phyloP scores from a whole-genome alignment of 2,888 invertebrate species.

The Drosophila neotestacea region DNA sequence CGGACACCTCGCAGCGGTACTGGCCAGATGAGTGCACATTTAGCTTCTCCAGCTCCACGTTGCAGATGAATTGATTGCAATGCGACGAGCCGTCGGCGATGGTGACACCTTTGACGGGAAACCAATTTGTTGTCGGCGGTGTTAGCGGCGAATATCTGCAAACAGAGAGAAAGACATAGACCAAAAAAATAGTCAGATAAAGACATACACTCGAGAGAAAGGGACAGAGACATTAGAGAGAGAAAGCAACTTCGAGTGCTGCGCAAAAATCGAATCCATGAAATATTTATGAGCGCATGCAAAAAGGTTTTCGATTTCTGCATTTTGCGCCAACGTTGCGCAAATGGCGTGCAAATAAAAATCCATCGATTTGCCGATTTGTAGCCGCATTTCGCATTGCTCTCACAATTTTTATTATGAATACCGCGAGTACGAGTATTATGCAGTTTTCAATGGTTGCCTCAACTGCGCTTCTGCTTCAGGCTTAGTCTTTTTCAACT shows the following conservation, averaged over 20 bases:
- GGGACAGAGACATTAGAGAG: background rate
- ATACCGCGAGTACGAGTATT: slow-evolving; percentile 34
- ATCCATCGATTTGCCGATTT: slow-evolving; percentile 67
- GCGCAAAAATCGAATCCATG: slow-evolving; percentile 74
- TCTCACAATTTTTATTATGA: slow-evolving; percentile 35
- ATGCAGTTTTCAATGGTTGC: slow-evolving; percentile 46
- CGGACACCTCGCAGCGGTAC: slow-evolving; percentile 88
- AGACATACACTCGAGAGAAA: background rate
- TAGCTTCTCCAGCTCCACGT: slow-evolving; percentile 84
- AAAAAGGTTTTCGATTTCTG: slow-evolving; percentile 60
- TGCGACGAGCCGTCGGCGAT: slow-evolving; percentile 84
- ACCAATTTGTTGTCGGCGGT: slow-evolving; percentile 84
- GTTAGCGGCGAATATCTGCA: slow-evolving; percentile 85
- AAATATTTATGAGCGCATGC: slow-evolving; percentile 78
- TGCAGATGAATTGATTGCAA: slow-evolving; percentile 85
- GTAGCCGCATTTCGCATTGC: slow-evolving; percentile 41
- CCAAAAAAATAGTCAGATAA: slow-evolving; percentile 7
- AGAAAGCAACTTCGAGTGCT: slow-evolving; percentile 53
- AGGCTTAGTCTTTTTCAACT: slow-evolving; percentile 38
- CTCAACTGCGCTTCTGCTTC: slow-evolving; percentile 32
- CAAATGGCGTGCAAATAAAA: slow-evolving; percentile 60
- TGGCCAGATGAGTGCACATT: slow-evolving; percentile 85
- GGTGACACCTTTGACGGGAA: slow-evolving; percentile 84
- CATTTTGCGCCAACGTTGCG: slow-evolving; percentile 57
- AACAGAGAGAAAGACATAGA: slow-evolving; percentile 34